Evolutionary conservation across 1,140 invertebrate species (phyloP).

Genomic region (Phymorhynchus buccinoides): DNA sequence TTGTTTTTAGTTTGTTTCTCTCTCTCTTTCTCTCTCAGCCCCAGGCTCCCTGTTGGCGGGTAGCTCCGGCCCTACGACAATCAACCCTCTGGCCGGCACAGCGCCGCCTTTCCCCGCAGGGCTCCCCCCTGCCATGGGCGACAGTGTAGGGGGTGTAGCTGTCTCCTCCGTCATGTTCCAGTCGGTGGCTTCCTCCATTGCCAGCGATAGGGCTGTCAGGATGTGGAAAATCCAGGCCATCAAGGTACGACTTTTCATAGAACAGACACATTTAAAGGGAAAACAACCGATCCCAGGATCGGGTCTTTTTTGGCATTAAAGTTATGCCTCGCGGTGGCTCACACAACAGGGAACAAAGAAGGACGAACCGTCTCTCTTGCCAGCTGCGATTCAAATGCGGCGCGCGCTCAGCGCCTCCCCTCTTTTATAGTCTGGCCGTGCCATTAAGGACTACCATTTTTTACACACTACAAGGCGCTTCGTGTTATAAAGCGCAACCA

Average conservation of each 20-base stretch:
- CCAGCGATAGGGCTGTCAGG: constrained; percentile 62
- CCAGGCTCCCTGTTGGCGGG: not conserved
- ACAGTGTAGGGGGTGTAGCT: not conserved
- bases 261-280: no score
- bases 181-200: constrained; percentile 63
- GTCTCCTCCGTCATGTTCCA: constrained; percentile 30
- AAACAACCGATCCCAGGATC: no score
- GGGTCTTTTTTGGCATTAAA: not conserved
- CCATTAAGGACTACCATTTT: no score
- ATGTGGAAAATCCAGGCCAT: constrained; percentile 69
- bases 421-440: no score
- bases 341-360: no score
- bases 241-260: constrained; percentile 60
- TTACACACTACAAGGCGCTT: no score
- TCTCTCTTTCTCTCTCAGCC: not conserved
- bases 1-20: not conserved
- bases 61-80: not conserved
- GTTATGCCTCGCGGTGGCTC: no score
- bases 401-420: no score
- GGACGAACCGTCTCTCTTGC: no score
- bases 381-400: no score
- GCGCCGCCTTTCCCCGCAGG: not conserved
- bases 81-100: constrained; percentile 3
- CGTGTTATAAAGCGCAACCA: no score
- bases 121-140: not conserved